phyloP scores from a whole-genome alignment of 2,888 invertebrate genomes.

The Latrodectus hesperus region DNA sequence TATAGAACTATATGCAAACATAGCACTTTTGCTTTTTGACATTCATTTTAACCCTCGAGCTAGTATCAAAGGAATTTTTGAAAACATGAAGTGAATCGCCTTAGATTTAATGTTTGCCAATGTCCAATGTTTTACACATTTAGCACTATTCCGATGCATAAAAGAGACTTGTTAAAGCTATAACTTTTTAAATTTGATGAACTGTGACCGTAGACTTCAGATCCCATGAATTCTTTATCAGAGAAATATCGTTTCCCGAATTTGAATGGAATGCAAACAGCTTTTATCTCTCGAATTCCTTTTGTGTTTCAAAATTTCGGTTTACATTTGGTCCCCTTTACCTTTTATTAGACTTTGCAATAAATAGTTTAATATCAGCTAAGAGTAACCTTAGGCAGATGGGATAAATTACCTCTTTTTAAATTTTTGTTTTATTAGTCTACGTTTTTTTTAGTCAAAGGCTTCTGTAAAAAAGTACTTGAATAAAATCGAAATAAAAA shows the following conservation, averaged over 20 bases:
- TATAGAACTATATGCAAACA: no score
- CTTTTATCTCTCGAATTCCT: conserved; percentile 13
- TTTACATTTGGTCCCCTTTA: neutral
- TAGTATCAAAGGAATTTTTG: neutral
- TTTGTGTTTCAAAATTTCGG: neutral
- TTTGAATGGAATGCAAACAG: conserved; percentile 57
- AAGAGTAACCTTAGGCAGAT: neutral
- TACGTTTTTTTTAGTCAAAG: conserved; percentile 22
- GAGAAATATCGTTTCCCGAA: neutral
- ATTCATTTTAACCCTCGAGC: no score
- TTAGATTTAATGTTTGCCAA: conserved; percentile 31
- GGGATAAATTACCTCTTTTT: neutral
- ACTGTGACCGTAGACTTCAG: conserved; percentile 36
- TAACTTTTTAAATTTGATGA: conserved; percentile 29
- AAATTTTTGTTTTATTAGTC: neutral
- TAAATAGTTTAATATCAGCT: neutral
- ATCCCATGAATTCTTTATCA: conserved; percentile 19
- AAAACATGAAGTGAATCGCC: conserved; percentile 1
- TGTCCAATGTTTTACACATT: conserved; percentile 11
- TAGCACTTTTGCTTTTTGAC: no score
- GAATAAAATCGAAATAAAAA: conserved; percentile 5
- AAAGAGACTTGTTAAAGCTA: neutral
- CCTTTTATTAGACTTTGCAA: neutral
- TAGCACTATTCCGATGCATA: neutral
- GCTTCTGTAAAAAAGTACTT: neutral